These are phyloP conservation scores for Platyscapa corneri DNA, from an alignment of 1,140 invertebrate genomes.

Conservation along the genomic window DNA sequence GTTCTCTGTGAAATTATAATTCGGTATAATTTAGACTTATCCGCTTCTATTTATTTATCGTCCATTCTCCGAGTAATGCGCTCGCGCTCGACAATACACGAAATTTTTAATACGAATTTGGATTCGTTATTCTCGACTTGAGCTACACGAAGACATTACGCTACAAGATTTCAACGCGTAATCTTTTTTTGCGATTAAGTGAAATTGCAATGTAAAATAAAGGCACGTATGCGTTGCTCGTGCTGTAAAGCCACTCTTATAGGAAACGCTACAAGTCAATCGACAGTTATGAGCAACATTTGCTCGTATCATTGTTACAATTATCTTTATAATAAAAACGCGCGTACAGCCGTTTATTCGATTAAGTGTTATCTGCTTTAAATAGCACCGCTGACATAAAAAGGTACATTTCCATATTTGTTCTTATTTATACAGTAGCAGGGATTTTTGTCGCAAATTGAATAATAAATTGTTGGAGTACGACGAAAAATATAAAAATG, in stretches of 20 bases:
- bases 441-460: too few species aligned
- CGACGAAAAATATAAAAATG: too few species aligned
- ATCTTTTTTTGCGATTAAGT: not conserved
- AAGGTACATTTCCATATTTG: too few species aligned
- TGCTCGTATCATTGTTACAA: not conserved
- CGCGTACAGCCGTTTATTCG: too few species aligned
- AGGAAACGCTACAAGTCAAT: not conserved
- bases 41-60: slow-evolving; percentile 2
- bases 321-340: not conserved
- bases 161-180: not conserved
- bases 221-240: too few species aligned
- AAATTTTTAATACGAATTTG: not conserved
- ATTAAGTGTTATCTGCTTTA: too few species aligned
- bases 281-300: not conserved
- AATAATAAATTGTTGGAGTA: too few species aligned
- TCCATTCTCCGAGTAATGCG: not conserved
- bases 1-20: slow-evolving; percentile 47
- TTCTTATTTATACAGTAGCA: too few species aligned
- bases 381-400: too few species aligned
- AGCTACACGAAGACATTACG: too few species aligned
- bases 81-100: not conserved
- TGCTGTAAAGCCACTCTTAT: not conserved
- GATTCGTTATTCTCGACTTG: too few species aligned
- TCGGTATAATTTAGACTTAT: slow-evolving; percentile 44
- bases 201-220: not conserved